Base-by-base conservation (phyloP, 23 tunicate genomes). In the Clavelina lepadiformis region DNA sequence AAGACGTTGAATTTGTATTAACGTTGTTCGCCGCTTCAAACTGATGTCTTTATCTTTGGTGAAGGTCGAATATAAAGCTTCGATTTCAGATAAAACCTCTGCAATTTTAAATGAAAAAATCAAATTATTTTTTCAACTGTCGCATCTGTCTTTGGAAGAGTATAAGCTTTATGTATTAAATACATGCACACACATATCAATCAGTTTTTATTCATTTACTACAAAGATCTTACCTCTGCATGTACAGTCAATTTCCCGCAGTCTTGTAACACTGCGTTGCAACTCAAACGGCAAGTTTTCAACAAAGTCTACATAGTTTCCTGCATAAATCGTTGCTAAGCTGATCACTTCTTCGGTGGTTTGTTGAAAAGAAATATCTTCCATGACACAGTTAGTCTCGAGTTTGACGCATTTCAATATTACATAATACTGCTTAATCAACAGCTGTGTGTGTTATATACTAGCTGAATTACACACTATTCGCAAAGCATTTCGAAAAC, bases 221-320 rank as follows among this genome's bases (percentile, higher is more conserved):
- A 8, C 15, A 53, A n/a, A 58, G n/a, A 25, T 11, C 25, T 65
- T 50, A 82, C 91, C 91, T 82, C 95, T 77, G 63, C 82, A 86
- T 33, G 38, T 45, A 25, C 62, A 47, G 37, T 86, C 95, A 58
- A 86, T 75, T 63, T 86, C 95, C 33, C 95, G 36, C 7, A 86
- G 65, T 64, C 79, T 56, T 13, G 95, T 86, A 1, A 86, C 95
- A 46, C 66, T 61, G 58, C 85, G 49, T 72, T 86, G 95, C 46
- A 78, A 49, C 72, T 86, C 95, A 49, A 86, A 86, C 22, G 95
- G 95, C 6, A 86, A 30, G 49, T 86, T 78, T 65, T 86, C 95
- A 56, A 78, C 74, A 53, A 68, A 86, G 72, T 78, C 74, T 29
- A 80, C 74, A 67, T 71, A 86, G 29, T 86, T 72, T n/a, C 68